Percentiles rank a stretch among this genome's conserved stretches.
phyloP scores from a whole-genome alignment of 2,888 invertebrate genomes.

The Pandemis corylana region DNA sequence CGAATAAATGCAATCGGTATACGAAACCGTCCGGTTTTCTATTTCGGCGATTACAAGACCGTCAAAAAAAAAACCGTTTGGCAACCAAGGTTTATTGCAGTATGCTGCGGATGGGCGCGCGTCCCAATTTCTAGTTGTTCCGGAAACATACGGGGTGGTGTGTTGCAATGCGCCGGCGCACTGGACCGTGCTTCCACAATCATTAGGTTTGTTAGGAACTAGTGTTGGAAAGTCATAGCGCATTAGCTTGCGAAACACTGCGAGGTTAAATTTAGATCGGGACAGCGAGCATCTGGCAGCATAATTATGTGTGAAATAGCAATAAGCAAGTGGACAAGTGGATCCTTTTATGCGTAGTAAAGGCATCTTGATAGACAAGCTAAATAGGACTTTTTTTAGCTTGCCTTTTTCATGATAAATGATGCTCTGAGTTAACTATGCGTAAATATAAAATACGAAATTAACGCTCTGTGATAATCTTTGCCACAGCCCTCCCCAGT shows the following conservation, averaged over 20 bases:
- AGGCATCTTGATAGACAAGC: too few relatives aligned
- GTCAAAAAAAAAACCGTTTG: conserved; percentile 21
- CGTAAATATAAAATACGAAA: background rate
- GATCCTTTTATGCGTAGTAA: background rate
- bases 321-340: background rate
- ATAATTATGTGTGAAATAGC: conserved; percentile 8
- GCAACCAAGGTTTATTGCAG: conserved; percentile 54
- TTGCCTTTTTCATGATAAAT: background rate
- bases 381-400: too few relatives aligned
- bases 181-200: conserved; percentile 73
- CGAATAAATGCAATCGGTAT: background rate
- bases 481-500: background rate
- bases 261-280: conserved; percentile 49
- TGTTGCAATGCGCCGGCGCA: conserved; percentile 56
- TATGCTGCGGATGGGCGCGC: conserved; percentile 48
- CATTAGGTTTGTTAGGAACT: conserved; percentile 57
- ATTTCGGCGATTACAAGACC: conserved; percentile 3
- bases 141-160: conserved; percentile 60
- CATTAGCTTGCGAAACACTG: conserved; percentile 57
- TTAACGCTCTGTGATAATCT: background rate
- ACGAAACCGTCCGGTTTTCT: conserved; percentile 16
- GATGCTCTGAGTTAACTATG: background rate
- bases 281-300: conserved; percentile 19
- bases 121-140: conserved; percentile 67
- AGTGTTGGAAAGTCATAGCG: conserved; percentile 41